Evolutionary conservation across 2,888 invertebrate genomes (phyloP), one percentile per base, ranked within the genome.

Genomic region (Drosophila monieri): DNA sequence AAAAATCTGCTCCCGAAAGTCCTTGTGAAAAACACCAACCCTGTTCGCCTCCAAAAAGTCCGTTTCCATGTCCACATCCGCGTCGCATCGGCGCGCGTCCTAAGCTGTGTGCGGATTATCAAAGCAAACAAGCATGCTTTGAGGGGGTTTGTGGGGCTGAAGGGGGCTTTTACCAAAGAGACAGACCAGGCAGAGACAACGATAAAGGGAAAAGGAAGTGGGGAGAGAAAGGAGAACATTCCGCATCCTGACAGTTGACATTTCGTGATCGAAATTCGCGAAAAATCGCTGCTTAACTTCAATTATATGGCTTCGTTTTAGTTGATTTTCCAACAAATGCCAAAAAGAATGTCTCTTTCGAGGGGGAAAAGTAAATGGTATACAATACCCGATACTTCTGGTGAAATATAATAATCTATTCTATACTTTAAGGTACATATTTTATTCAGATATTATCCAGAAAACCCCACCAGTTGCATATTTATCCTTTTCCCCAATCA

Each of bases 41-140:
- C 46, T 37, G 18, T 30, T 35, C 27, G 44, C 41, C 18, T n/a
- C 32, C n/a, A 35, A 35, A 35, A 35, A 12, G 35, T 35, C 35
- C 35, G 35, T 35, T 35, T 47, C 8, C 53, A 35, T 14, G n/a
- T 32, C 44, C 49, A 15, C 27, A 21, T 51, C 18, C 59, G 51
- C 54, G 27, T 41, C 69, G 43, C 53, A 46, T 77, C 52, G n/a
- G 12, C 32, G 39, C 64, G 65, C 53, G 73, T 71, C 56, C 71
- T 85, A 80, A 80, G 80, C 87, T 86, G 85, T 84, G 64, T 86
- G 87, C 80, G 75, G 87, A 80, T 80, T 86, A 86, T 80, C 75
- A 86, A 70, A 58, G 77, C 80, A 80, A 80, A 83, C 86, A 80
- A 74, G 69, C 59, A 68, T 65, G 54, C 66, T 67, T 47, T 14